Evolutionary conservation across 1,140 invertebrate species (phyloP).

Genomic region (Arion vulgaris): DNA sequence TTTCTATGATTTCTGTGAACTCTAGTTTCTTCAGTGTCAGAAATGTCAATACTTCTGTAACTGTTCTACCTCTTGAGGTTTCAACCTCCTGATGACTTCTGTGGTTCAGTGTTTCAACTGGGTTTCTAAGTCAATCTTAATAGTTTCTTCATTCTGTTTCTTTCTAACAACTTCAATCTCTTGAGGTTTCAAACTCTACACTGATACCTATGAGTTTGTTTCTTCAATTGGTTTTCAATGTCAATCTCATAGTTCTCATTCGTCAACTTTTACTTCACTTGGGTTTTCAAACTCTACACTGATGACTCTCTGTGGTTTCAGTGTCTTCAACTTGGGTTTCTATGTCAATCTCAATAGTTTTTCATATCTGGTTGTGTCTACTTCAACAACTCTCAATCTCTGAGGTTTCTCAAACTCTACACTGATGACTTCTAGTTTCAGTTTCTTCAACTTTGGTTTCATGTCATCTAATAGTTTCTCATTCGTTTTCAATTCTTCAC

Average conservation of each 20-base stretch:
- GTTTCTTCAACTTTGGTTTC: too few species aligned
- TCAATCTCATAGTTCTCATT: slow-evolving; percentile 37
- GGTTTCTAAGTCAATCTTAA: slow-evolving; percentile 29
- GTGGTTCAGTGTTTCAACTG: slow-evolving; percentile 9
- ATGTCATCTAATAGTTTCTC: too few species aligned
- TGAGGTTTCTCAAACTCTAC: not conserved
- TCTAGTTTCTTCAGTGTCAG: slow-evolving; percentile 8
- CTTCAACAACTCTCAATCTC: slow-evolving; percentile 32
- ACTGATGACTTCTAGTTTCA: not conserved
- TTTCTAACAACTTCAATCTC: slow-evolving; percentile 27
- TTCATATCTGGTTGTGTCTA: slow-evolving; percentile 11
- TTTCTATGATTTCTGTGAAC: slow-evolving; percentile 35
- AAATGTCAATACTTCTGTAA: slow-evolving; percentile 44
- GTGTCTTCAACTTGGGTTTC: slow-evolving; percentile 21
- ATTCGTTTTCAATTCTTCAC: too few species aligned
- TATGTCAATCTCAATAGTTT: slow-evolving; percentile 28
- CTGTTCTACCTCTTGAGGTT: slow-evolving; percentile 31
- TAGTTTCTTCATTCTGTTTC: slow-evolving; percentile 32
- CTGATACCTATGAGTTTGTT: slow-evolving; percentile 1
- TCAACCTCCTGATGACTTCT: slow-evolving; percentile 19
- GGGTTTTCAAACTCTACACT: slow-evolving; percentile 23
- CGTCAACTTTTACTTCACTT: slow-evolving; percentile 18
- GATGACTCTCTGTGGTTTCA: slow-evolving; percentile 10
- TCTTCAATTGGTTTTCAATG: not conserved
- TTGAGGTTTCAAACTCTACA: slow-evolving; percentile 24